Evolutionary conservation across 2,797 vertebrate genomes (phyloP).

Genomic region (Sternotherus odoratus): DNA sequence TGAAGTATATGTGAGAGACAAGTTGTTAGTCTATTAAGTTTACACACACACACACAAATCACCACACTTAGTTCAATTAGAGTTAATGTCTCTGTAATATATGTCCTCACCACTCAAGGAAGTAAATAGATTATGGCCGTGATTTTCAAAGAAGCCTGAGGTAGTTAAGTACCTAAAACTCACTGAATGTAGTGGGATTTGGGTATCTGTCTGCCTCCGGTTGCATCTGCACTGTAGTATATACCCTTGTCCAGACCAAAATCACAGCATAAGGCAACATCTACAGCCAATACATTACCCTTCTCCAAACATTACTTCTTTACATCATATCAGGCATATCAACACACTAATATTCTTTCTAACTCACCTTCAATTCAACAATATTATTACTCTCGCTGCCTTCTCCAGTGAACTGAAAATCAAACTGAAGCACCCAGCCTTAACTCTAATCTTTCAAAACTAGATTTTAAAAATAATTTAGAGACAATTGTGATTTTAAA

Average conservation of each 20-base stretch:
- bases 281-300: not conserved
- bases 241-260: not conserved
- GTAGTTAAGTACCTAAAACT: not conserved
- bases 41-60: not conserved
- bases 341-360: no score
- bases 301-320: not conserved
- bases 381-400: no score
- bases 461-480: not conserved
- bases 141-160: not conserved
- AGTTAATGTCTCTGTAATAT: fast-evolving
- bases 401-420: not conserved
- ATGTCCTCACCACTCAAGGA: fast-evolving
- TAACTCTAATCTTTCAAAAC: not conserved
- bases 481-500: not conserved
- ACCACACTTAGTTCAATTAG: not conserved
- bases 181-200: not conserved
- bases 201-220: not conserved
- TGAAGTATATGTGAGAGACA: fast-evolving
- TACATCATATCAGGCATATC: not conserved
- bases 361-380: no score
- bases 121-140: not conserved
- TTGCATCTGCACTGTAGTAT: no score
- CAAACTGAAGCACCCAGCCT: fast-evolving
- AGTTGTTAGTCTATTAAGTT: not conserved
- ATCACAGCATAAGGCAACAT: not conserved